phyloP scores from a whole-genome alignment of 1,140 invertebrate species.

The Galendromus occidentalis region DNA sequence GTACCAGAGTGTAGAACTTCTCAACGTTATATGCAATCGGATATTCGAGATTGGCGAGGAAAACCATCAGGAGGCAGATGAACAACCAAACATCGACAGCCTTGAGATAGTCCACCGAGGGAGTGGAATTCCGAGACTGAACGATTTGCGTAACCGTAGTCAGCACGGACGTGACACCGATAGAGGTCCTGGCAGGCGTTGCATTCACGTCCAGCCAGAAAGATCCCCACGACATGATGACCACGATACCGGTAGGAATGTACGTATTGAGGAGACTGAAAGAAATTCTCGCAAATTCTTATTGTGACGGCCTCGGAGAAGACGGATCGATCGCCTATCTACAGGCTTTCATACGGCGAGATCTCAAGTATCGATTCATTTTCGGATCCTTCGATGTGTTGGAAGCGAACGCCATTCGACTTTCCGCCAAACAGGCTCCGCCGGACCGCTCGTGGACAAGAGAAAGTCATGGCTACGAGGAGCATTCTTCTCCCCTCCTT shows the following conservation, averaged over 20 bases:
- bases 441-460: no score
- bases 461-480: no score
- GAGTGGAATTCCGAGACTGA: constrained; percentile 14
- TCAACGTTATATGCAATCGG: constrained; percentile 21
- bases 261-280: constrained; percentile 17
- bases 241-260: constrained; percentile 19
- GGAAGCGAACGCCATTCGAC: no score
- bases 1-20: constrained; percentile 2
- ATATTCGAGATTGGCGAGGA: constrained; percentile 26
- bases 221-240: constrained; percentile 23
- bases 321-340: no score
- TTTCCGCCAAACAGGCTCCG: no score
- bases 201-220: constrained; percentile 29
- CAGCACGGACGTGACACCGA: constrained; percentile 22
- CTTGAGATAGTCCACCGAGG: constrained; percentile 18
- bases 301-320: no score
- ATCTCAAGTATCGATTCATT: no score
- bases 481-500: no score
- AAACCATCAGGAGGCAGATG: constrained; percentile 27
- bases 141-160: constrained; percentile 20
- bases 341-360: no score
- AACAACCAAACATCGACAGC: constrained; percentile 25
- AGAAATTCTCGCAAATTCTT: no score
- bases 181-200: constrained; percentile 26
- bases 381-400: no score